Percentiles rank a stretch among this genome's conserved stretches.
Evolutionary conservation across 2,797 vertebrate species (phyloP).

Genomic region (Gephyroberyx darwinii): DNA sequence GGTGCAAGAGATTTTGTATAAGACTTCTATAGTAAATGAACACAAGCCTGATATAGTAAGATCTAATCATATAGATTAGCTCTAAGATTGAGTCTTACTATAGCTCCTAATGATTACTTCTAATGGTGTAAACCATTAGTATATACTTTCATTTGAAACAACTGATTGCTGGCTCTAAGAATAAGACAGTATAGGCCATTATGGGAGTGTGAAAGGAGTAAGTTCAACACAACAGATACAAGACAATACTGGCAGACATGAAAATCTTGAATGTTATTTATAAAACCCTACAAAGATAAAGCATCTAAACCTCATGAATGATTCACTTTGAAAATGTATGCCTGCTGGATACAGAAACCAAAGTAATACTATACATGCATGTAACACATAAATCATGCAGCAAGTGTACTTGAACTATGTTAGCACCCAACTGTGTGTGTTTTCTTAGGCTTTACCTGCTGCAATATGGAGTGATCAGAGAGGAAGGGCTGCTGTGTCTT

Average conservation of each 20-base stretch:
- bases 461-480: too few species aligned
- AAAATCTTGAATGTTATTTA: slow-evolving; percentile 21
- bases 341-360: too few species aligned
- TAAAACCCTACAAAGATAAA: too few species aligned
- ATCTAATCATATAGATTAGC: slow-evolving; percentile 56
- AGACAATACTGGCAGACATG: slow-evolving; percentile 28
- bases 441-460: too few species aligned
- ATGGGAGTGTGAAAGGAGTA: slow-evolving; percentile 23
- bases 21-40: slow-evolving; percentile 41
- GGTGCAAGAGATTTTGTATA: slow-evolving; percentile 40
- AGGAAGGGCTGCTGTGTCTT: not conserved
- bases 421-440: too few species aligned
- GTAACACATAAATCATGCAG: too few species aligned
- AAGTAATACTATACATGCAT: too few species aligned
- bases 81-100: slow-evolving; percentile 10
- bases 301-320: too few species aligned
- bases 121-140: not conserved
- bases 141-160: not conserved
- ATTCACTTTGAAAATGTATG: too few species aligned
- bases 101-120: slow-evolving; percentile 10
- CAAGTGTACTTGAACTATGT: too few species aligned
- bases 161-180: not conserved
- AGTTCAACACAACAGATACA: slow-evolving; percentile 25
- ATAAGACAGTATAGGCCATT: not conserved
- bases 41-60: slow-evolving; percentile 54